Evolutionary conservation across 2,888 invertebrate species (phyloP).

Genomic region (Spodoptera littoralis): DNA sequence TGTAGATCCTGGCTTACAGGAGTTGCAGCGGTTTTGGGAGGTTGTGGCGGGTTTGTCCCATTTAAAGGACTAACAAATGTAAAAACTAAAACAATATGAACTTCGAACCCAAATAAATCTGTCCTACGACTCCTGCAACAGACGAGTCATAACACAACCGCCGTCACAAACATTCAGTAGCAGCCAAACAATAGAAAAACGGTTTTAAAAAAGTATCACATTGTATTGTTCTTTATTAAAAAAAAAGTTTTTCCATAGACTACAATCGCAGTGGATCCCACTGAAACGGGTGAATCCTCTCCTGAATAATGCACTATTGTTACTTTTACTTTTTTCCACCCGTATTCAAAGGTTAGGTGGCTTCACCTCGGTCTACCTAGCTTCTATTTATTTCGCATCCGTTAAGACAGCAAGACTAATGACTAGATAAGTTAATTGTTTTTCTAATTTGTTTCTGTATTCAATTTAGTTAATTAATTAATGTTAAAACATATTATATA

Average conservation of each 20-base stretch:
- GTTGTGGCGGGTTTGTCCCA: no score
- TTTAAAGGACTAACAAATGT: no score
- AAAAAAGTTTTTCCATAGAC: slow-evolving; percentile 25
- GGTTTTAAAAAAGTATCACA: slow-evolving; percentile 10
- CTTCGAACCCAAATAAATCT: no score
- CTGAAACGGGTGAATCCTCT: slow-evolving; percentile 7
- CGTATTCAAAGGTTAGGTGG: slow-evolving; percentile 3
- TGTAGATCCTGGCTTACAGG: no score
- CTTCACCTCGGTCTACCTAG: no score
- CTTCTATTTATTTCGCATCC: slow-evolving; percentile 13
- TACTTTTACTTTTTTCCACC: slow-evolving; percentile 24
- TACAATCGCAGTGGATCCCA: slow-evolving; percentile 19
- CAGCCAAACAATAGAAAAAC: slow-evolving; percentile 21
- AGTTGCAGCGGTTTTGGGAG: no score
- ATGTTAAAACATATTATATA: no score
- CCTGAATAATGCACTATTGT: slow-evolving; percentile 45
- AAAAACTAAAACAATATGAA: no score
- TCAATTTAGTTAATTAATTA: neutral
- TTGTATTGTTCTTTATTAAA: neutral
- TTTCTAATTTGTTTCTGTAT: slow-evolving; percentile 7
- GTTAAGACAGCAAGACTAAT: slow-evolving; percentile 12
- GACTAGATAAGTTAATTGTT: slow-evolving; percentile 5
- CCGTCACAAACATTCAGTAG: neutral
- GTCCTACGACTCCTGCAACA: no score
- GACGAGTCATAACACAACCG: no score